Evolutionary conservation across 2,113 vertebrate genomes (phyloP).

Genomic region (Puntigrus tetrazona): DNA sequence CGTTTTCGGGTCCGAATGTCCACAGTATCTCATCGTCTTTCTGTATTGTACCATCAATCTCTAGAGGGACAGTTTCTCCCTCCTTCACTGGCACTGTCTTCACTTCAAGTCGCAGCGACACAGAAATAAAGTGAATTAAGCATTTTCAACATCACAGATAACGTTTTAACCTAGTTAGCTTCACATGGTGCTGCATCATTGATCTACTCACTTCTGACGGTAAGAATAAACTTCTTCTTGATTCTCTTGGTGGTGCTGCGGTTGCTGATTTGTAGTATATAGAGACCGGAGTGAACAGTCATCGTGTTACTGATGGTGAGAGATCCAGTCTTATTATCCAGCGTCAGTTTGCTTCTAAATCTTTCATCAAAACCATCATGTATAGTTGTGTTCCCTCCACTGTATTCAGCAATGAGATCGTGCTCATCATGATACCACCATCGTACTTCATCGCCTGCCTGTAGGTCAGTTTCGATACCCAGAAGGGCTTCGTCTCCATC

Average conservation of each 20-base stretch:
- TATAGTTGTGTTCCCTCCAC: fast-evolving
- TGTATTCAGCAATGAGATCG: background rate
- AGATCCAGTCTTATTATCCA: background rate
- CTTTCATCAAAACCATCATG: background rate
- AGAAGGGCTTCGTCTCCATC: background rate
- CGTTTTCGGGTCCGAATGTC: background rate
- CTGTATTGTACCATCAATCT: background rate
- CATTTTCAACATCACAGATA: background rate
- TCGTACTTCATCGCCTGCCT: background rate
- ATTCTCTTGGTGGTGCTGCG: background rate
- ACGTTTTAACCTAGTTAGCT: background rate
- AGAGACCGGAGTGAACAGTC: background rate
- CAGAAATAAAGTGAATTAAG: background rate
- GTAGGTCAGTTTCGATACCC: background rate
- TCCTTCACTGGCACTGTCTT: background rate
- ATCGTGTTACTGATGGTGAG: background rate
- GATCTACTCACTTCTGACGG: background rate
- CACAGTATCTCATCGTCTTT: background rate
- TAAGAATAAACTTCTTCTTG: background rate
- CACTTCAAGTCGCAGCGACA: background rate
- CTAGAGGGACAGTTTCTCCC: background rate
- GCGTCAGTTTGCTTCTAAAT: background rate
- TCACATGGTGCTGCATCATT: background rate
- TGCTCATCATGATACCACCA: background rate
- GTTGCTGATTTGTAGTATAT: background rate